Base-by-base conservation (phyloP, 1,140 invertebrate genomes). In the Himalopsyche phryganea region DNA sequence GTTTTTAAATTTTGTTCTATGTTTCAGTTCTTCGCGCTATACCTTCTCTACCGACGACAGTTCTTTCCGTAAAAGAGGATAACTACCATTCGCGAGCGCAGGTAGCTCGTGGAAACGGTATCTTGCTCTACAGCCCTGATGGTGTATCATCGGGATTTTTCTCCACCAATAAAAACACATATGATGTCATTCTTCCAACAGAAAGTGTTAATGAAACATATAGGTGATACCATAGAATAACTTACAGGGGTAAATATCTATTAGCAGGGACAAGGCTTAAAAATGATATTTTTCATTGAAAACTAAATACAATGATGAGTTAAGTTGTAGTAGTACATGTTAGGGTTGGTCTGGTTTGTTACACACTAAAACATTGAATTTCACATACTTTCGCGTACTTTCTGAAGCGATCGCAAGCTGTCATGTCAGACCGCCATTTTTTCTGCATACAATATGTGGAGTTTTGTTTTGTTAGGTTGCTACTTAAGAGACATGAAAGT, bases 121-220 rank as follows among this genome's bases (percentile, higher is more conserved):
- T 58, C 40, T 20, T 58, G n/a, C 40, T 58, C 47, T 58, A 58
- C 55, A 58, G 42, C 18, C 55, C 55, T 1, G n/a, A 50, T 0
- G 11, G 20, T 44, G 38, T 33, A 4, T 36, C 47, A 3, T 6
- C 44, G n/a, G 55, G 55, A 11, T 50, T 58, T 14, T 58, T 58
- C 32, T 45, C 47, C 20, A 13, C n/a, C 4, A 45, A 15, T 17
- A 58, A 9, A 7, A 40, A 58, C 11, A 58, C 13, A n/a, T 58
- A 36, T 14, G 55, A 58, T 13, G 50, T 58, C 4, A 38, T 58
- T 13, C 40, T 58, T 11, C 55, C 55, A 0, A 19, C 28, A 0
- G 47, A 58, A 28, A 58, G 55, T 50, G 48, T 50, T 13, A 50
- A 58, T 13, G 55, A 50, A 45, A 47, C 55, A 3, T 58, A 45